phyloP scores from a whole-genome alignment of 2,113 vertebrate genomes.

The Gavialis gangeticus region DNA sequence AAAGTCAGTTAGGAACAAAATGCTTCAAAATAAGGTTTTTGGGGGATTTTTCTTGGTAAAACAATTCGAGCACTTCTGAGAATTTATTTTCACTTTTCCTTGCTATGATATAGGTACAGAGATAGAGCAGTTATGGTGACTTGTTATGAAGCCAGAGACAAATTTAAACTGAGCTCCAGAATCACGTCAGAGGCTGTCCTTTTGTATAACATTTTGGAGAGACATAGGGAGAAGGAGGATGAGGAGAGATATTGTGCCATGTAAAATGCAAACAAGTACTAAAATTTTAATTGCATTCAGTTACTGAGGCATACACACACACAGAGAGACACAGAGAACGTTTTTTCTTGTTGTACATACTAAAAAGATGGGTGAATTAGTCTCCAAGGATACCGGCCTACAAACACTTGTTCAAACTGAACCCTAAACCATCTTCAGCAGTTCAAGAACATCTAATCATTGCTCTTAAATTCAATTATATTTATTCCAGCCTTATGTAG shows the following conservation, averaged over 20 bases:
- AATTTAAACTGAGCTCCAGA: too few species aligned
- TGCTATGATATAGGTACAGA: too few species aligned
- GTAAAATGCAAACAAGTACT: background rate
- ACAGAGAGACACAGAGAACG: too few species aligned
- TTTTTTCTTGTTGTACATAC: background rate
- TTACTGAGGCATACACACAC: background rate
- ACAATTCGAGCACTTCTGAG: too few species aligned
- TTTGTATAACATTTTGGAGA: background rate
- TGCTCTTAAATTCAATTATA: background rate
- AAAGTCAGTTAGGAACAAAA: too few species aligned
- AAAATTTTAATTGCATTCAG: background rate
- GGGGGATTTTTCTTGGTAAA: too few species aligned
- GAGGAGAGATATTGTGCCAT: background rate
- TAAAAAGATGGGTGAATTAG: background rate
- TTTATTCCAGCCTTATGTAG: background rate
- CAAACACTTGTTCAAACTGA: background rate
- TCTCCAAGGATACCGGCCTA: slow-evolving; percentile 2
- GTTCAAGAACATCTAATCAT: background rate
- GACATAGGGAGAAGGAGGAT: background rate
- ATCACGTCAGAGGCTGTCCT: too few species aligned
- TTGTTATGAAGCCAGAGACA: too few species aligned
- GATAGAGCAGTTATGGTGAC: too few species aligned
- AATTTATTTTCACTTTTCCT: too few species aligned
- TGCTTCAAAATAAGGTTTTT: too few species aligned
- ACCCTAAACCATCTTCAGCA: background rate